These are phyloP conservation scores for Darevskia nairensis DNA, from an alignment of 2,797 vertebrate genomes.

Conservation along the genomic window DNA sequence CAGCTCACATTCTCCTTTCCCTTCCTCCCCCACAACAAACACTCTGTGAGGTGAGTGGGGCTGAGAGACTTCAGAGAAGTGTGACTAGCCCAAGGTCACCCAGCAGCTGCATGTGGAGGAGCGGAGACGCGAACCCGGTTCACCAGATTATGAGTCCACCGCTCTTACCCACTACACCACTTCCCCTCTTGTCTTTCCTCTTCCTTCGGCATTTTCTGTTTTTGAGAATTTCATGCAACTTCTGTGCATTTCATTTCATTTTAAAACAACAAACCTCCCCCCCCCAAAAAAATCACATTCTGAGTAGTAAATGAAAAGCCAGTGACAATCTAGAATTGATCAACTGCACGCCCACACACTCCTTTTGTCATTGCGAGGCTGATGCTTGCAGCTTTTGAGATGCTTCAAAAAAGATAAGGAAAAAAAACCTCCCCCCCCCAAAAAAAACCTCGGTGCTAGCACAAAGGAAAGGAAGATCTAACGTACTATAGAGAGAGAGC, in stretches of 20 bases:
- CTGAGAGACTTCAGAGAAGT: too few relatives aligned
- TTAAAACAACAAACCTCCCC: neutral
- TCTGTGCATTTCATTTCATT: neutral
- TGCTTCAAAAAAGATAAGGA: constrained; percentile 62
- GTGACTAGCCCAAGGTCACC: too few relatives aligned
- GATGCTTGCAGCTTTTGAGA: constrained; percentile 78
- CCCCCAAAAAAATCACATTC: constrained; percentile 66
- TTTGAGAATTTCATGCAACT: constrained; percentile 54
- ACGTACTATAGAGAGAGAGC: constrained; percentile 34
- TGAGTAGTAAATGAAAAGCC: constrained; percentile 77
- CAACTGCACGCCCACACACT: constrained; percentile 73
- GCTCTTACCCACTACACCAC: neutral
- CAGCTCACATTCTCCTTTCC: too few relatives aligned
- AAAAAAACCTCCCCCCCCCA: too few relatives aligned
- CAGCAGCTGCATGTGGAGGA: too few relatives aligned
- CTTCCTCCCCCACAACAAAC: too few relatives aligned
- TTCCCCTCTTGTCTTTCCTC: constrained; percentile 19
- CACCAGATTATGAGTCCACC: too few relatives aligned
- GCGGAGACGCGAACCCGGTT: too few relatives aligned
- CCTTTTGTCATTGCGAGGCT: constrained; percentile 73
- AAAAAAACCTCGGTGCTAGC: constrained; percentile 47
- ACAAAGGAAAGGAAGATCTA: constrained; percentile 68
- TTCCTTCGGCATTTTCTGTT: constrained; percentile 62
- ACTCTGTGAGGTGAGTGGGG: too few relatives aligned
- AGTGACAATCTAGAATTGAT: constrained; percentile 79